phyloP scores from a whole-genome alignment of 2,888 invertebrate genomes.

The Philonicus albiceps region DNA sequence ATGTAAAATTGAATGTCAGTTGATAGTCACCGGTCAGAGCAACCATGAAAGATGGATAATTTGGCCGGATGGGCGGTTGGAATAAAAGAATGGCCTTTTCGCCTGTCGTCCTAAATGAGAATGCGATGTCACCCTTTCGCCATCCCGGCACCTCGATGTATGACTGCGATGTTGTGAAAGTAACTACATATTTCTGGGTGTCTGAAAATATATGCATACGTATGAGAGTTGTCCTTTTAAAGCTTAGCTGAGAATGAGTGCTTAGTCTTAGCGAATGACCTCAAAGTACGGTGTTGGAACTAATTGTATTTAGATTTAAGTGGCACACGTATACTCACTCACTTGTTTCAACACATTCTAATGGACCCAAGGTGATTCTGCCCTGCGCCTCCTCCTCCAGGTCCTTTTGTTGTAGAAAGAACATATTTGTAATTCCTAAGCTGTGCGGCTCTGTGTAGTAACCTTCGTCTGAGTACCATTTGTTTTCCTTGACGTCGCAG shows the following conservation, averaged over 20 bases:
- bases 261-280: slow-evolving; percentile 37
- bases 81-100: slow-evolving; percentile 88
- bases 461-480: slow-evolving; percentile 91
- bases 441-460: slow-evolving; percentile 81
- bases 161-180: slow-evolving; percentile 90
- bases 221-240: background rate
- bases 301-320: slow-evolving; percentile 9
- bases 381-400: slow-evolving; percentile 84
- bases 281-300: background rate
- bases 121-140: slow-evolving; percentile 90
- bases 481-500: slow-evolving; percentile 86
- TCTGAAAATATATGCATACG: slow-evolving; percentile 66
- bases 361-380: slow-evolving; percentile 85
- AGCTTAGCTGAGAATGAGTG: background rate
- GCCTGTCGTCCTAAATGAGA: slow-evolving; percentile 91
- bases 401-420: slow-evolving; percentile 86
- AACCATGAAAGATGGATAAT: slow-evolving; percentile 92
- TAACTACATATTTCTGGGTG: slow-evolving; percentile 91
- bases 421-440: slow-evolving; percentile 89
- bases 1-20: slow-evolving; percentile 87
- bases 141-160: slow-evolving; percentile 94
- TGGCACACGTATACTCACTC: slow-evolving; percentile 59
- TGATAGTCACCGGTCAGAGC: slow-evolving; percentile 87
- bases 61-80: slow-evolving; percentile 87
- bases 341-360: slow-evolving; percentile 96